Conservation (phyloP, 2,113 vertebrate genomes). For the Vidua chalybeata region DNA sequence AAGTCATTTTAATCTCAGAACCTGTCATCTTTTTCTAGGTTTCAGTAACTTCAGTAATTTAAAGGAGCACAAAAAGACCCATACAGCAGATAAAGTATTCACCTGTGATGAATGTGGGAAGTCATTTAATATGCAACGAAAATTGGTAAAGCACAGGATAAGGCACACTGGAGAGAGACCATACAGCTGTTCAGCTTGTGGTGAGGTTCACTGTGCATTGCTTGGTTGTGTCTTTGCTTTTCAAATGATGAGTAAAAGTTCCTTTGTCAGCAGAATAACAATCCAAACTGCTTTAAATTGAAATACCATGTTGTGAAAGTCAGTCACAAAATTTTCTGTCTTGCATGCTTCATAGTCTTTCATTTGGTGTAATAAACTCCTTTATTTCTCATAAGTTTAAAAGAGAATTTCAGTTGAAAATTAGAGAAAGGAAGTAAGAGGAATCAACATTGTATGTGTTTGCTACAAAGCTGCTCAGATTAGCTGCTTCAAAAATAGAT, state of each 20-base stretch:
- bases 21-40: constrained; percentile 71
- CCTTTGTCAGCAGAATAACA: neutral
- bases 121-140: constrained; percentile 94
- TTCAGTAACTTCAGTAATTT: constrained; percentile 97
- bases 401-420: neutral
- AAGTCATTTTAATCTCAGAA: neutral
- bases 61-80: constrained; percentile 96
- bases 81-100: constrained; percentile 88
- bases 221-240: neutral
- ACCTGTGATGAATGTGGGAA: constrained; percentile 97
- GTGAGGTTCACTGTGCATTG: constrained; percentile 59
- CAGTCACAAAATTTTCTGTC: neutral
- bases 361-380: neutral
- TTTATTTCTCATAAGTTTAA: neutral
- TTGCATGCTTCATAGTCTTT: neutral
- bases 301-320: neutral
- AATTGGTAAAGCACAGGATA: constrained; percentile 89
- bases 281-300: neutral
- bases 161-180: constrained; percentile 90
- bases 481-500: neutral
- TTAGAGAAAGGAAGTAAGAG: neutral
- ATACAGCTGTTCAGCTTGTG: constrained; percentile 91
- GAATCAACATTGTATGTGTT: neutral
- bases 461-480: neutral
- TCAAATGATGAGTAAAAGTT: neutral